Base-by-base conservation (phyloP, 1,140 invertebrate genomes). In the Brachionus rubens region DNA sequence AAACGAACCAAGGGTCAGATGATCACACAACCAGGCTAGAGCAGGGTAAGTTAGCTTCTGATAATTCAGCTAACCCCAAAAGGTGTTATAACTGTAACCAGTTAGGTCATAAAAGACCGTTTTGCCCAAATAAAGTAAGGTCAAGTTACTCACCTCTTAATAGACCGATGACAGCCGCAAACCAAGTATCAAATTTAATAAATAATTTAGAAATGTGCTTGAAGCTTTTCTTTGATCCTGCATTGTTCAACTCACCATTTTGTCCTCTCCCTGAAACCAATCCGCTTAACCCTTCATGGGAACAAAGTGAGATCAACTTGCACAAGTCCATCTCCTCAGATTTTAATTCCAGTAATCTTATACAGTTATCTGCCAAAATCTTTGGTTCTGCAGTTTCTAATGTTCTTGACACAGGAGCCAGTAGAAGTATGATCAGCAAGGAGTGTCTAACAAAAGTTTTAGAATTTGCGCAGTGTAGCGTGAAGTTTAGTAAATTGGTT, bases 201-300 rank as follows among this genome's bases (percentile, higher is more conserved):
- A 54, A 54, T 28, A 54, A 26, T 54, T 54, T 54, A 30, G 50
- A 54, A 54, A 30, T 54, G 3, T 54, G 50, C 26, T 24, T 24
- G 50, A 54, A 54, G 50, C 50, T 54, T 54, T 54, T 54, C 24
- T 54, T 54, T 54, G 50, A 54, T 1, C 50, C 3, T 9, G 50
- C 26, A 5, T 26, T 54, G 26, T 30, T 54, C 26, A 19, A 30
- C 26, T 14, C 21, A 9, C 50, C 9, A 26, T 54, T 54, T 26
- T 24, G 50, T 54, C 50, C 50, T 52, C 3, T 30, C 26, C 50
- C 26, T 21, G 21, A 26, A 24, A 54, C 26, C 26, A n/a, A n/a
- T n/a, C n/a, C n/a, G n/a, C n/a, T n/a, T n/a, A n/a, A n/a, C n/a
- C n/a, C n/a, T n/a, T n/a, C n/a, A n/a, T n/a, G n/a, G n/a, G n/a